Percentiles rank a stretch among this genome's conserved stretches.
These are phyloP conservation scores for Anarrhichthys ocellatus DNA, from an alignment of 2,113 vertebrate genomes.

Conservation along the genomic window DNA sequence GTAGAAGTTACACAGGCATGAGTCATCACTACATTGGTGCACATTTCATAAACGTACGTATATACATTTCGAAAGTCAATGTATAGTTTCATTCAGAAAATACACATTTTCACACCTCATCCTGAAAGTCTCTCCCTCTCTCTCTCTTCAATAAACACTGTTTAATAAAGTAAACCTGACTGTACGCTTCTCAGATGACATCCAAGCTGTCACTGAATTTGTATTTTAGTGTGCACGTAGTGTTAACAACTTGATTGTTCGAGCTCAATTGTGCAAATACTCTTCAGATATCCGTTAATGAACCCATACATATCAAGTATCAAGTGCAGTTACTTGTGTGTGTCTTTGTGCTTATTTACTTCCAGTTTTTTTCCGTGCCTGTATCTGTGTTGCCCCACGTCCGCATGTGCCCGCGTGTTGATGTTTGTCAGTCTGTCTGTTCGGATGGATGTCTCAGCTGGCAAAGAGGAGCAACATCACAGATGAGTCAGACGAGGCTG, in stretches of 20 bases:
- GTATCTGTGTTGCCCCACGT: conserved; percentile 1
- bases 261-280: not conserved
- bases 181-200: no score
- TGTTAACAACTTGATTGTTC: no score
- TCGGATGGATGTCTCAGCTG: conserved; percentile 66
- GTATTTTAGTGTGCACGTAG: not conserved
- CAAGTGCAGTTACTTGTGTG: not conserved
- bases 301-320: not conserved
- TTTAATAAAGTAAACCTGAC: no score
- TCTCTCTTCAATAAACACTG: no score
- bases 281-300: not conserved
- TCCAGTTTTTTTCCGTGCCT: conserved; percentile 27
- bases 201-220: no score
- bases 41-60: not conserved
- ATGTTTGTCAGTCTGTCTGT: conserved; percentile 57
- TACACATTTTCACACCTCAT: not conserved
- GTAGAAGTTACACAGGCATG: not conserved
- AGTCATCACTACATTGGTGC: not conserved
- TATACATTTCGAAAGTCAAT: not conserved
- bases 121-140: not conserved
- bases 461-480: conserved; percentile 60
- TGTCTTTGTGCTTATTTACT: conserved; percentile 16
- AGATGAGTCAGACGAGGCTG: conserved; percentile 68
- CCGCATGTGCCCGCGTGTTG: conserved; percentile 41
- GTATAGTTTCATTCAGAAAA: not conserved